phyloP scores from a whole-genome alignment of 2,113 vertebrate genomes.

The Aramus guarauna region DNA sequence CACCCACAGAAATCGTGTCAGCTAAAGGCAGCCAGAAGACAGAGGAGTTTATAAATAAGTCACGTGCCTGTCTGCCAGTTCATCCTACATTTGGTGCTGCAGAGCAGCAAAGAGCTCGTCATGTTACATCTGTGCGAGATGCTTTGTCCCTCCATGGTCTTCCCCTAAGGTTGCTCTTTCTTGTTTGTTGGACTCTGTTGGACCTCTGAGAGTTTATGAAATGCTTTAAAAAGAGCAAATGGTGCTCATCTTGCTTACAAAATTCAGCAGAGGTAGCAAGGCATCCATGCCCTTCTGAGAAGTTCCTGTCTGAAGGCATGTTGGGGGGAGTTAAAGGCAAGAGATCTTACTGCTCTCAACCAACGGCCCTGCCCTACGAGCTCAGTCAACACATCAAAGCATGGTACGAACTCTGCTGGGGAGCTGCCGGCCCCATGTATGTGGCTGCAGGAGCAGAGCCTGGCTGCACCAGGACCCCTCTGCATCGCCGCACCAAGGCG shows the following conservation, averaged over 20 bases:
- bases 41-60: not conserved
- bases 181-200: not conserved
- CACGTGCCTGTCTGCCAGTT: constrained; percentile 15
- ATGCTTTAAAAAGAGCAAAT: not conserved
- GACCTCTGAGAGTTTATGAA: not conserved
- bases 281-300: no score
- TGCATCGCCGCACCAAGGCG: fast-evolving
- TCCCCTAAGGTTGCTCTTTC: not conserved
- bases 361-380: not conserved
- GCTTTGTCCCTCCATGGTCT: not conserved
- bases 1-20: constrained; percentile 57
- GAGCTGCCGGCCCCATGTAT: not conserved
- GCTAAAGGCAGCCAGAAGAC: constrained; percentile 48
- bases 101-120: not conserved
- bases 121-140: not conserved
- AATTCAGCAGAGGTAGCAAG: not conserved
- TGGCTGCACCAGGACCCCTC: not conserved
- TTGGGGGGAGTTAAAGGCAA: not conserved
- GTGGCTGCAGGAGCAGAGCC: not conserved
- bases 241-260: not conserved
- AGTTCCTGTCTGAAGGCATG: not conserved
- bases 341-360: not conserved
- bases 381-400: not conserved
- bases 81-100: constrained; percentile 14
- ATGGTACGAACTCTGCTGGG: not conserved